phyloP scores from a whole-genome alignment of 2,113 vertebrate species.

The Oncorhynchus clarkii region DNA sequence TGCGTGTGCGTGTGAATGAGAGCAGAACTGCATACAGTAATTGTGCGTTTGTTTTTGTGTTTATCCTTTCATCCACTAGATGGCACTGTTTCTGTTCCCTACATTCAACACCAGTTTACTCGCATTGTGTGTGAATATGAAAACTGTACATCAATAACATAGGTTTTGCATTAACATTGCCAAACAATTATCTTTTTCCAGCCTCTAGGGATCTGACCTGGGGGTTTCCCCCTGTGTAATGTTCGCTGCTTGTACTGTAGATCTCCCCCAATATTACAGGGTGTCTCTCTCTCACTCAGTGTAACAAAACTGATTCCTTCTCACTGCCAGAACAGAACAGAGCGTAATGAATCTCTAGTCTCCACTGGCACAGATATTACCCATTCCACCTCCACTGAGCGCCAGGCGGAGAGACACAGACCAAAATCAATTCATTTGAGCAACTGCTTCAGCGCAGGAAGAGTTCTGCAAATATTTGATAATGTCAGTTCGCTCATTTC shows the following conservation, averaged over 20 bases:
- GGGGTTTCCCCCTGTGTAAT: slow-evolving; percentile 14
- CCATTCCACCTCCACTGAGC: slow-evolving; percentile 12
- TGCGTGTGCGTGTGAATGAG: neutral
- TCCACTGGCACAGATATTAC: slow-evolving; percentile 29
- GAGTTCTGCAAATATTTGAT: slow-evolving; percentile 53
- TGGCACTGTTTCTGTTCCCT: neutral
- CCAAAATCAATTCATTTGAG: slow-evolving; percentile 56
- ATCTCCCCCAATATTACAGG: neutral
- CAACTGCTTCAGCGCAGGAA: slow-evolving; percentile 42
- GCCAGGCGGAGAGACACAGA: slow-evolving; percentile 1
- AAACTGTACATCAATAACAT: neutral
- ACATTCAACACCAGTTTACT: neutral
- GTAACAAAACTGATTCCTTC: slow-evolving; percentile 42
- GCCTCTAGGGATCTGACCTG: neutral
- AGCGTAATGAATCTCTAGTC: slow-evolving; percentile 39
- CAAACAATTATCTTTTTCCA: neutral
- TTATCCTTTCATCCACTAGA: neutral
- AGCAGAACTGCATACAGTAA: neutral
- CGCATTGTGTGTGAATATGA: neutral
- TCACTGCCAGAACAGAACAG: slow-evolving; percentile 38
- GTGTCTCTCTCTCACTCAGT: slow-evolving; percentile 27
- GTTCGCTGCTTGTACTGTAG: neutral
- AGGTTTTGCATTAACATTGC: neutral
- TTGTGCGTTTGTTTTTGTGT: neutral
- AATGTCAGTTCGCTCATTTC: slow-evolving; percentile 39